Evolutionary conservation across 2,113 vertebrate species (phyloP), one percentile per base, ranked within the genome.

Genomic region (Gymnocephalus cernua): DNA sequence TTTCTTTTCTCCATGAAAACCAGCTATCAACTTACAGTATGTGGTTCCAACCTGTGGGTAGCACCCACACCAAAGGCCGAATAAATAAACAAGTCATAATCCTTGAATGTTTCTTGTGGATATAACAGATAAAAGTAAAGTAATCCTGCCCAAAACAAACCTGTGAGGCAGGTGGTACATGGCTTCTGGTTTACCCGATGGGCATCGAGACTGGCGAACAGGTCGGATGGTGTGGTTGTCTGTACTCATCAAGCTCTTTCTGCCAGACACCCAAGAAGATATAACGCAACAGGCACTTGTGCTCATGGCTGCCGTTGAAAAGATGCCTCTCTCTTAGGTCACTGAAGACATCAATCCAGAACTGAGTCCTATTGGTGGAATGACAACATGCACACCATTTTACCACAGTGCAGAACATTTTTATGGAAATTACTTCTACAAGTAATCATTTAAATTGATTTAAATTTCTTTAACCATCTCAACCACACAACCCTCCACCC

Each of bases 161-260:
- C 45, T 50, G 25, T 67, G 64, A 50, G 45, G 45, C 16, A 50
- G 8, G n/a, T 67, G 64, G 27, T 67, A 67, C 65, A 67, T 50
- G 15, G 45, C 64, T 27, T 29, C 16, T 48, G 64, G 64, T 50
- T 67, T 50, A 18, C 44, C 45, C 1, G n/a, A 48, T 48, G 45
- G 44, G 29, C 45, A 48, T 2, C 4, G 44, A n/a, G 41, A 44
- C 1, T 45, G 63, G 15, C 12, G 14, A 67, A 50, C 9, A 48
- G 25, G 65, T 16, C 25, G 23, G 25, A 50, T 50, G 45, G 65
- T 47, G 44, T 67, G 47, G 16, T 48, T 56, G 29, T 23, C 16
- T 59, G 68, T 57, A 41, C 18, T 25, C 21, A 35, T 68, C 47
- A 29, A 69, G 48, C 7, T 69, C 48, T 69, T 35, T 69, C 21